Evolutionary conservation across 1,140 invertebrate species (phyloP).

Genomic region (Neotoxoptera formosana): DNA sequence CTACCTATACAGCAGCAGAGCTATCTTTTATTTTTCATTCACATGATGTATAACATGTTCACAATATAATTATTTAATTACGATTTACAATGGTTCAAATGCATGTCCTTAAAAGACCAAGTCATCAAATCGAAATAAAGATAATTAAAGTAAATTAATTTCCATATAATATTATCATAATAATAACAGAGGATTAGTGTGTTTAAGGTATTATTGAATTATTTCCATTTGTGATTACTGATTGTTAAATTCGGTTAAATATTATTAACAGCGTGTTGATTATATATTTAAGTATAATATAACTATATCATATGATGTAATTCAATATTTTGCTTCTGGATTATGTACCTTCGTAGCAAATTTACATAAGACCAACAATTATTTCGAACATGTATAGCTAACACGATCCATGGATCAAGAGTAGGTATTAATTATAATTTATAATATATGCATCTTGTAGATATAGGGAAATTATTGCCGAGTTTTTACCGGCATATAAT

Average conservation of each 20-base stretch:
- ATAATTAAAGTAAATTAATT: neutral
- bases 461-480: neutral
- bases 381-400: neutral
- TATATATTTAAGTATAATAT: neutral
- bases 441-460: neutral
- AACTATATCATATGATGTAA: neutral
- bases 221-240: neutral
- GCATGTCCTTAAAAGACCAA: neutral
- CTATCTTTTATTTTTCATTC: neutral
- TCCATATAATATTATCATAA: neutral
- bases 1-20: neutral
- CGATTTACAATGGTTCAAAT: neutral
- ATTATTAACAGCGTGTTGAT: neutral
- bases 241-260: neutral
- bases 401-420: neutral
- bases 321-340: neutral
- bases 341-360: neutral
- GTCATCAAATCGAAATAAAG: neutral
- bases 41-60: neutral
- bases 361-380: slow-evolving; percentile 35
- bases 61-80: neutral
- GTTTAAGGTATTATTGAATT: neutral
- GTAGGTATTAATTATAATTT: neutral
- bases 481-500: neutral
- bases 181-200: neutral